These are phyloP conservation scores for Telmatochromis brichardi DNA, from an alignment of 2,113 vertebrate genomes.

Conservation along the genomic window DNA sequence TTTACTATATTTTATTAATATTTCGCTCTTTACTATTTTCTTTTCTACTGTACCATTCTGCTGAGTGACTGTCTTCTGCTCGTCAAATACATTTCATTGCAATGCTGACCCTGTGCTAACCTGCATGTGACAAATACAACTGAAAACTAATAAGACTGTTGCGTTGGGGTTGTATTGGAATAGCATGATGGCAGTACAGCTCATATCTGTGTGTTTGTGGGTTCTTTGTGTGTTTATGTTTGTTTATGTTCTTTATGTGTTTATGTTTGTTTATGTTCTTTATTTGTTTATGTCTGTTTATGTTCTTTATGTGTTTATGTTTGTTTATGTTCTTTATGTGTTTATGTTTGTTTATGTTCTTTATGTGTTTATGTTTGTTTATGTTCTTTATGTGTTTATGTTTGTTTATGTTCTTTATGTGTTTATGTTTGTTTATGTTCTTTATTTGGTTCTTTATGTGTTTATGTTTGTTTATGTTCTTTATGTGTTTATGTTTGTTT, in stretches of 20 bases:
- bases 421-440: no score
- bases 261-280: not conserved
- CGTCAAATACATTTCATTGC: not conserved
- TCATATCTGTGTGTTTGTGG: no score
- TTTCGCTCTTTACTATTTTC: not conserved
- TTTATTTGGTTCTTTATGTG: not conserved
- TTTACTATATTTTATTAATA: not conserved
- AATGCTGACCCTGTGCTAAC: not conserved
- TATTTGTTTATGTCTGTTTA: not conserved
- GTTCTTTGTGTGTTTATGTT: no score
- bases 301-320: not conserved
- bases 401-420: not conserved
- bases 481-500: no score
- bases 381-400: no score
- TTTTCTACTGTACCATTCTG: not conserved
- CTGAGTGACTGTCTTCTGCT: not conserved
- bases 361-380: not conserved
- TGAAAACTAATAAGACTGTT: rapidly evolving
- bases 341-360: no score
- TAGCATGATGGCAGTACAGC: not conserved
- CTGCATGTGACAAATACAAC: not conserved
- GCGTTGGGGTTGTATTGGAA: not conserved
- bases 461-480: no score
- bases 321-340: no score
- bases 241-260: not conserved